These are phyloP conservation scores for Agonopterix arenella DNA, from an alignment of 2,888 invertebrate genomes.

Conservation along the genomic window DNA sequence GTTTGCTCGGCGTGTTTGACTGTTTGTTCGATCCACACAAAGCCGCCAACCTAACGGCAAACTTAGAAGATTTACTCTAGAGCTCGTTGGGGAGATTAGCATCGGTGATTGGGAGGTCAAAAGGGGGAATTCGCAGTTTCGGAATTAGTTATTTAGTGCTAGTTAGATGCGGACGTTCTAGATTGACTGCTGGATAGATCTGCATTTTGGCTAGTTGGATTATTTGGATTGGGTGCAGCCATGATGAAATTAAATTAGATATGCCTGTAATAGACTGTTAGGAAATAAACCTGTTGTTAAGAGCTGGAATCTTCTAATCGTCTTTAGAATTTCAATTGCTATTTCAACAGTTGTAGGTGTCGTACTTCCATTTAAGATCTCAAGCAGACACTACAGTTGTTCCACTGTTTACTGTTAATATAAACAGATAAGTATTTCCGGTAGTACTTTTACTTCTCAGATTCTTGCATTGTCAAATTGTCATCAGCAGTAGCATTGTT, in stretches of 20 bases:
- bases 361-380: too few relatives aligned
- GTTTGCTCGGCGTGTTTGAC: constrained; percentile 39
- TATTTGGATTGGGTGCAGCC: too few relatives aligned
- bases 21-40: constrained; percentile 43
- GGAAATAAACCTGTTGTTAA: too few relatives aligned
- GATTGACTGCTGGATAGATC: too few relatives aligned
- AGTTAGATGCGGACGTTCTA: constrained; percentile 4
- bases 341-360: neutral
- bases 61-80: constrained; percentile 36
- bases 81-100: constrained; percentile 46
- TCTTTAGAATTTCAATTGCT: too few relatives aligned
- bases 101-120: constrained; percentile 47
- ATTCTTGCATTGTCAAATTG: constrained; percentile 15
- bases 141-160: constrained; percentile 18
- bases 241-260: too few relatives aligned
- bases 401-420: constrained; percentile 6
- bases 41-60: constrained; percentile 41
- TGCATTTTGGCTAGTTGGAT: too few relatives aligned
- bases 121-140: constrained; percentile 16
- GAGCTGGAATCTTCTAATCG: too few relatives aligned
- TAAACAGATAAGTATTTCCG: constrained; percentile 36
- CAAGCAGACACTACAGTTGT: neutral
- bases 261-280: too few relatives aligned
- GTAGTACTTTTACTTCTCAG: constrained; percentile 15
- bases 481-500: constrained; percentile 5